Evolutionary conservation across 2,888 invertebrate genomes (phyloP).

Genomic region (Julus scandinavius): DNA sequence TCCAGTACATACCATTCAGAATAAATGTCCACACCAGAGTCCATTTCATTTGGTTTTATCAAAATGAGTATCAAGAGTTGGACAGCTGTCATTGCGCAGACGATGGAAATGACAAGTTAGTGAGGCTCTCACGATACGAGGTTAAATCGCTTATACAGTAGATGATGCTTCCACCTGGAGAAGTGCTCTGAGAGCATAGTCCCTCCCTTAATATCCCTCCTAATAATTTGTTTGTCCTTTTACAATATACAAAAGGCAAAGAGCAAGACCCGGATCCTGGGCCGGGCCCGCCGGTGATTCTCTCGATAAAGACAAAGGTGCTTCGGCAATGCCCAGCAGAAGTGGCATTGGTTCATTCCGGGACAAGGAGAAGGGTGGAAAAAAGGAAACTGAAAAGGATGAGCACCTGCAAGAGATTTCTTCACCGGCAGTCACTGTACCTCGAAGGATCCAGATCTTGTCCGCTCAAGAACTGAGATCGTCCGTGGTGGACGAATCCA

Average conservation of each 20-base stretch:
- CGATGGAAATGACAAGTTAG: no score
- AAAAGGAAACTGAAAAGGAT: background rate
- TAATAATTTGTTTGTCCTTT: no score
- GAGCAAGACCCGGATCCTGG: slow-evolving; percentile 56
- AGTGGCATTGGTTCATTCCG: background rate
- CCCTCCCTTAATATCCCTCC: no score
- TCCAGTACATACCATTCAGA: no score
- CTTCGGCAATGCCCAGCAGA: background rate
- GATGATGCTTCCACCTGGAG: no score
- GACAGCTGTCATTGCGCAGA: no score
- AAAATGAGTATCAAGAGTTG: no score
- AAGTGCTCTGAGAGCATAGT: no score
- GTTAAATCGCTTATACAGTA: no score
- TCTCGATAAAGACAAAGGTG: slow-evolving; percentile 1
- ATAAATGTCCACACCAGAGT: no score
- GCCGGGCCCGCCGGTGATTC: background rate
- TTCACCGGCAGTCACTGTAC: background rate
- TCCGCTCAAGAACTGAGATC: slow-evolving; percentile 63
- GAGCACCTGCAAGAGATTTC: background rate
- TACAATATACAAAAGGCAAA: background rate
- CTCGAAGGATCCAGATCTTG: slow-evolving; percentile 62
- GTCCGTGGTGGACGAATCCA: slow-evolving; percentile 62
- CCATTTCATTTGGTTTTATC: no score
- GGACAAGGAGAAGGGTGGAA: slow-evolving; percentile 45
- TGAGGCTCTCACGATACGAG: no score